Base-by-base conservation (phyloP, 2,797 vertebrate genomes). In the Emys orbicularis region DNA sequence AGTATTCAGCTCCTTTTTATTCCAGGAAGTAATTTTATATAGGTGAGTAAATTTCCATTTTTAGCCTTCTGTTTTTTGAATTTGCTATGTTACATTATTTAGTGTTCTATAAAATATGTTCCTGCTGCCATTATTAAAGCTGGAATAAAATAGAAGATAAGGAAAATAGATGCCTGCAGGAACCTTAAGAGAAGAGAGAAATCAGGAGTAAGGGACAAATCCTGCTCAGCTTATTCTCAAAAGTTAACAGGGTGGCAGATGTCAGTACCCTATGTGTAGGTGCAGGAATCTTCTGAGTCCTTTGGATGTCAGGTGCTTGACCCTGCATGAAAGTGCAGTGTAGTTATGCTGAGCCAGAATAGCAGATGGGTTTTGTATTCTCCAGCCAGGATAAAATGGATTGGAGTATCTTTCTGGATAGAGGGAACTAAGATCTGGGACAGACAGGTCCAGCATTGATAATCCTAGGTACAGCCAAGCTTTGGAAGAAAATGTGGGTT, bases 381-480 rank as follows among this genome's bases (percentile, higher is more conserved):
- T 94, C 1, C 74, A 94, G 92, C 65, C 89, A 83, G 3, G 21
- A 89, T 94, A 94, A 92, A 94, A 95, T 72, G 68, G 37, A 72
- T 12, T 72, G 68, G 92, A 90, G 84, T 56, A 84, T 94, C 91
- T 93, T 34, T 85, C 65, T 92, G 96, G 93, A 96, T 95, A 82
- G 56, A 86, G 90, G 88, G 59, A 68, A 56, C 49, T 86, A 54
- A 54, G 34, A 34, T 96, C 84, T 91, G 89, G 87, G 96, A 92
- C 87, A 88, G 81, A 95, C 96, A 96, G 95, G 90, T 95, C 94
- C 90, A 95, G 94, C 61, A 84, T 86, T 93, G 94, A 94, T 97
- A 96, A 94, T 92, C 90, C 47, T 18, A 72, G 92, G 77, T 82
- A 50, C 74, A 90, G 94, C 94, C 90, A 95, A 90, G 52, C 41